A percentile compares a stretch with the other conserved stretches of the same genome.
These are phyloP conservation scores for Oplegnathus fasciatus DNA, from an alignment of 2,113 vertebrate species.

Conservation along the genomic window DNA sequence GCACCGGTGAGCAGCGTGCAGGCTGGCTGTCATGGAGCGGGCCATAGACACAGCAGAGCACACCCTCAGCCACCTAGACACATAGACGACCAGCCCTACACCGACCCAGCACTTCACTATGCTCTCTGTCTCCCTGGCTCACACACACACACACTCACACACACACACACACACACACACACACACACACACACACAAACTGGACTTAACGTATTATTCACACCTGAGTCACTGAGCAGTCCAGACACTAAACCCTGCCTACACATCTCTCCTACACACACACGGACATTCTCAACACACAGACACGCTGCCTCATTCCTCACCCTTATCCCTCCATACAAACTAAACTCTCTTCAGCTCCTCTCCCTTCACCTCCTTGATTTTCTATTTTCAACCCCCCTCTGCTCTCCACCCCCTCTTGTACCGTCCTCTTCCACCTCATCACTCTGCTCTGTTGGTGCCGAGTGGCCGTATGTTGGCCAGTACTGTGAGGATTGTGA, in stretches of 20 bases:
- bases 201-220: conserved; percentile 62
- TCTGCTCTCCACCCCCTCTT: conserved; percentile 62
- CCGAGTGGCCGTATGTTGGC: conserved; percentile 63
- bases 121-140: conserved; percentile 7
- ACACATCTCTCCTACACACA: conserved; percentile 63
- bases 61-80: conserved; percentile 56
- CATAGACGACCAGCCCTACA: conserved; percentile 51
- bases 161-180: conserved; percentile 11
- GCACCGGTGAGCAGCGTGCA: conserved; percentile 83
- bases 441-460: conserved; percentile 45
- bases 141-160: not conserved
- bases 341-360: conserved; percentile 44
- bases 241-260: conserved; percentile 69
- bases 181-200: conserved; percentile 40
- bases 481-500: conserved; percentile 51
- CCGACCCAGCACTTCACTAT: conserved; percentile 32
- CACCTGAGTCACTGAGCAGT: conserved; percentile 66
- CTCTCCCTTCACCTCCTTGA: conserved; percentile 48
- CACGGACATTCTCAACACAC: conserved; percentile 42
- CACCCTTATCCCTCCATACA: conserved; percentile 25
- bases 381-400: conserved; percentile 65
- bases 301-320: conserved; percentile 37
- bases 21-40: conserved; percentile 77
- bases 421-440: conserved; percentile 49
- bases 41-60: conserved; percentile 61